Conservation (phyloP, 2,888 invertebrate species). For the Formica aserva region DNA sequence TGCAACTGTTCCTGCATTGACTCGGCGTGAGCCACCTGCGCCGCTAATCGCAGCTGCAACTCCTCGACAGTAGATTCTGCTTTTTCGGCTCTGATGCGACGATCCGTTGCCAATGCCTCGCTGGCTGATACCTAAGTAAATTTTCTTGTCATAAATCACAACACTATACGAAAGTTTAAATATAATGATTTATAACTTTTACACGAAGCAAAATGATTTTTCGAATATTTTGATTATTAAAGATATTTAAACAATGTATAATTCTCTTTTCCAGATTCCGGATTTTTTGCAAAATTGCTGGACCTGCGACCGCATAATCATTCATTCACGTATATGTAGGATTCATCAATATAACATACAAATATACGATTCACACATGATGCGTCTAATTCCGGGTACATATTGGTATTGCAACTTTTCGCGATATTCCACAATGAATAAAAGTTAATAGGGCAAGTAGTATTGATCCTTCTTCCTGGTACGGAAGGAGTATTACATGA, state of each 20-base stretch:
- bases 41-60: conserved; percentile 73
- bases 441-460: conserved; percentile 69
- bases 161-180: not conserved
- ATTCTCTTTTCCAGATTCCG: not conserved
- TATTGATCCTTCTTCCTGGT: conserved; percentile 76
- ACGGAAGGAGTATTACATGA: conserved; percentile 75
- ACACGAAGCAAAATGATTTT: not conserved
- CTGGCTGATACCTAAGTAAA: conserved; percentile 71
- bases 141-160: not conserved
- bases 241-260: not conserved
- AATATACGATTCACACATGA: not conserved
- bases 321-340: not conserved
- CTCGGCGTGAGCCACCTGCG: conserved; percentile 74
- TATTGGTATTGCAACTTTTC: conserved; percentile 10
- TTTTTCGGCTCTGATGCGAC: conserved; percentile 70
- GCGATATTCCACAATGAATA: conserved; percentile 8
- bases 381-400: not conserved
- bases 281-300: not conserved
- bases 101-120: conserved; percentile 75
- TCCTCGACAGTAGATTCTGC: conserved; percentile 76
- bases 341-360: not conserved
- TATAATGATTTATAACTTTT: not conserved
- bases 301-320: not conserved
- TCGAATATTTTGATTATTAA: not conserved
- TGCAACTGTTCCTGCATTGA: conserved; percentile 76